Evolutionary conservation across 2,113 vertebrate species (phyloP), one percentile per base, ranked within the genome.

Genomic region (Cavia aperea): DNA sequence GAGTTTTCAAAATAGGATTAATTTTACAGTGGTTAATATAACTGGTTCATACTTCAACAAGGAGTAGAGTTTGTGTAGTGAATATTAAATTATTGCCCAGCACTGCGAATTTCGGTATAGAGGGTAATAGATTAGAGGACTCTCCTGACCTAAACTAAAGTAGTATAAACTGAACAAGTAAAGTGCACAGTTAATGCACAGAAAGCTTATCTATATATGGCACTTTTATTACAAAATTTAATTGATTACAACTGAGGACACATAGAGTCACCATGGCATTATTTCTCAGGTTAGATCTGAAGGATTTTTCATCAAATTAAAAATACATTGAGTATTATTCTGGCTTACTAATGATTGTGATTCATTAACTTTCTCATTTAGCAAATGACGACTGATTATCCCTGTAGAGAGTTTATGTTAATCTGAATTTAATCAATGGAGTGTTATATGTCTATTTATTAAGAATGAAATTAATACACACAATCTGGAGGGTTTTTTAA

Each of bases 1-100:
- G 13, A 15, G 18, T 89, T n/a, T 92, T 94, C 83, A 85, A 68
- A 92, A 89, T 81, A 58, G 62, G 79, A 96, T 89, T 91, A 84
- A 58, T 70, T 93, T 70, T 84, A 12, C 26, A 81, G n/a, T 58
- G 58, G 31, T 83, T 95, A 77, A 89, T 95, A 93, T 94, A 84
- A 68, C 31, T 39, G 26, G 81, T 72, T 66, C 88, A 51, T 3
- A n/a, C 63, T 31, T 36, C 49, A 18, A 82, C 49, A 12, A 49
- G 68, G 56, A 89, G 56, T 73, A 66, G 46, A 77, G 8, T 68
- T 77, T 77, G 2, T 87, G 31, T 73, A 94, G 79, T 90, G 87
- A 90, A 81, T 84, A 90, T 54, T 65, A 93, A 95, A 77, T 60
- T 86, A 36, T 83, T 90, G 87, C 26, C 21, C 21, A 70, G 33